These are phyloP conservation scores for Vidua macroura DNA, from an alignment of 2,113 vertebrate genomes.

Conservation along the genomic window DNA sequence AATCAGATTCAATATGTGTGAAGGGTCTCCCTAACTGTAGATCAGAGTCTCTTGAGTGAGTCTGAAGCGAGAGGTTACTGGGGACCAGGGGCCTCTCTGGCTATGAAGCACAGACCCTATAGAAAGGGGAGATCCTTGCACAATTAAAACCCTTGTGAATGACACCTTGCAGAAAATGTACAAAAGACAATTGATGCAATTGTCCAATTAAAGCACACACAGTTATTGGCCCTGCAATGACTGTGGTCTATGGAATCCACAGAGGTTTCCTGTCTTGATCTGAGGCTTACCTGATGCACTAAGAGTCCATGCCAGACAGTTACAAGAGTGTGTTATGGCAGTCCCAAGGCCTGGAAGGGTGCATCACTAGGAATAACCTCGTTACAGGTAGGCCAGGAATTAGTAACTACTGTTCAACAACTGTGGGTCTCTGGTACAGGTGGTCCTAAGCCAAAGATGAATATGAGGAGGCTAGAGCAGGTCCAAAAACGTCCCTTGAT, in stretches of 20 bases:
- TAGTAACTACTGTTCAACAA: not conserved
- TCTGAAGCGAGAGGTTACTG: not conserved
- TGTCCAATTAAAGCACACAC: not conserved
- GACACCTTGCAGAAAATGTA: not conserved
- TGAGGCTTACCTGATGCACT: not conserved
- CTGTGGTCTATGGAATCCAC: not conserved
- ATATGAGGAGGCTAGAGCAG: not conserved
- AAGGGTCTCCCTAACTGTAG: not conserved
- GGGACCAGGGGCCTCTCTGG: too few species aligned
- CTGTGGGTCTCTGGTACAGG: not conserved
- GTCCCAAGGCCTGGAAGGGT: not conserved
- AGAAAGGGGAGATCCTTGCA: not conserved
- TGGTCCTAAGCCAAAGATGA: not conserved
- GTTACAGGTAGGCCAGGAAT: not conserved
- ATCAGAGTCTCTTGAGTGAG: not conserved
- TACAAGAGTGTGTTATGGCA: not conserved
- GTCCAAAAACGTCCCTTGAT: not conserved
- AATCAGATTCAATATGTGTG: not conserved
- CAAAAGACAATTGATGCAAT: not conserved
- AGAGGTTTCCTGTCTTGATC: not conserved
- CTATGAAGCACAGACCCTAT: fast-evolving
- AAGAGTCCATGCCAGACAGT: not conserved
- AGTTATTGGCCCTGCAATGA: not conserved
- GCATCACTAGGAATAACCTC: not conserved
- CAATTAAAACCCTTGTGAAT: not conserved